phyloP scores from a whole-genome alignment of 2,797 vertebrate genomes.

The Adelosebastes latens region DNA sequence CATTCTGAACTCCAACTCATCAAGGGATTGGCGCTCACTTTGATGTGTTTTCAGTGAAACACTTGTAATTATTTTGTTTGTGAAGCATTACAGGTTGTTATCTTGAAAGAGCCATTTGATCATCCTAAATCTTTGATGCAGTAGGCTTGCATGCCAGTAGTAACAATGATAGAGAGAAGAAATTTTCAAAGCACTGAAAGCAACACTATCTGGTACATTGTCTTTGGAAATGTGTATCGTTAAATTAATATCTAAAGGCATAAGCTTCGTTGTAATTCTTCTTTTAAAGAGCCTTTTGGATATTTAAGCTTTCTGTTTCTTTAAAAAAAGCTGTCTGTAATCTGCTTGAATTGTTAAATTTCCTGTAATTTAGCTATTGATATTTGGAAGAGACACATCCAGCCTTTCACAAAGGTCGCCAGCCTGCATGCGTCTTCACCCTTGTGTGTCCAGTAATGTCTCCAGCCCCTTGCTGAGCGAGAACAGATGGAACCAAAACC shows the following conservation, averaged over 20 bases:
- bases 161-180: conserved; percentile 23
- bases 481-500: conserved; percentile 74
- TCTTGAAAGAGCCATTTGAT: conserved; percentile 63
- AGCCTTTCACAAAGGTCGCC: conserved; percentile 33
- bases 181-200: neutral
- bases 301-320: conserved; percentile 23
- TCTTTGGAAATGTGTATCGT: conserved; percentile 46
- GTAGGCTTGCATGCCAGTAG: conserved; percentile 3
- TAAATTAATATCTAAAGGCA: conserved; percentile 42
- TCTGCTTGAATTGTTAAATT: conserved; percentile 15
- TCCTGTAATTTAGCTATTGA: conserved; percentile 9
- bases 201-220: conserved; percentile 29
- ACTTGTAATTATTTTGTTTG: conserved; percentile 62
- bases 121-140: conserved; percentile 36
- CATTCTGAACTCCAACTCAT: conserved; percentile 52
- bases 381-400: conserved; percentile 25
- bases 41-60: conserved; percentile 62
- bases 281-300: conserved; percentile 5
- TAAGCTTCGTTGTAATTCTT: conserved; percentile 29
- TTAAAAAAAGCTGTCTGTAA: conserved; percentile 6
- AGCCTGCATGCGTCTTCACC: conserved; percentile 30
- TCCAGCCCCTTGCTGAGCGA: conserved; percentile 47
- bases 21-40: conserved; percentile 47
- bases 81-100: conserved; percentile 48
- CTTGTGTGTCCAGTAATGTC: conserved; percentile 53